Conservation (phyloP, 92 coral and sea anemone species). For the Galaxea fascicularis region DNA sequence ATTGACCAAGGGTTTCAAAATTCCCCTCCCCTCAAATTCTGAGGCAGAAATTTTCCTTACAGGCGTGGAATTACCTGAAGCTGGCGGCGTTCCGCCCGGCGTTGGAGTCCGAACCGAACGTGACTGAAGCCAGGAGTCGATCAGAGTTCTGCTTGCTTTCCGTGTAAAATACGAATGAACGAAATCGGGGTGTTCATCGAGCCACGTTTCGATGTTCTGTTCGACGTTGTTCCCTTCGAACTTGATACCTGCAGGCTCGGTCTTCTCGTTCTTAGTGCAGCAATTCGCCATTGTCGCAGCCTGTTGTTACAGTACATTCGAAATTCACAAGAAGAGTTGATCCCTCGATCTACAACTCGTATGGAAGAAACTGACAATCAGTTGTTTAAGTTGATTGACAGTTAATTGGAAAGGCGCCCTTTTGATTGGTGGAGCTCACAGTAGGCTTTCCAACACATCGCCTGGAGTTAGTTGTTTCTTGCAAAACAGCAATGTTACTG, state of each 20-base stretch:
- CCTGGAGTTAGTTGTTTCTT: slow-evolving; percentile 30
- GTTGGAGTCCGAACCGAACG: slow-evolving; percentile 87
- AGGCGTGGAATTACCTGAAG: slow-evolving; percentile 98
- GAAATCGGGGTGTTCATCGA: slow-evolving; percentile 99
- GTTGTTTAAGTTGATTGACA: slow-evolving; percentile 99
- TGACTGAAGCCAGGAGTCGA: slow-evolving; percentile 94
- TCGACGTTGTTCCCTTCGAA: slow-evolving; percentile 82
- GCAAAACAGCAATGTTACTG: slow-evolving; percentile 29
- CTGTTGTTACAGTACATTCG: slow-evolving; percentile 37
- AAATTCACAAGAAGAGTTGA: slow-evolving; percentile 28
- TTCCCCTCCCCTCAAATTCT: slow-evolving; percentile 97
- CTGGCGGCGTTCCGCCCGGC: slow-evolving; percentile 99
- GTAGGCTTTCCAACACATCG: slow-evolving; percentile 42
- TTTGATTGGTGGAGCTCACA: slow-evolving; percentile 36
- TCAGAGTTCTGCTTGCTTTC: slow-evolving; percentile 91
- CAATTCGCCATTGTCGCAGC: slow-evolving; percentile 82
- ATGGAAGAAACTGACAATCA: slow-evolving; percentile 80
- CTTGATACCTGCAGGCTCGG: slow-evolving; percentile 74
- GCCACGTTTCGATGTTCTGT: slow-evolving; percentile 90
- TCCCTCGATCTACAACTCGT: slow-evolving; percentile 46
- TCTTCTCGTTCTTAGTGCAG: slow-evolving; percentile 88
- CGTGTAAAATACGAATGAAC: slow-evolving; percentile 99
- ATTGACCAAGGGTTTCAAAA: slow-evolving; percentile 93
- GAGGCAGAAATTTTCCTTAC: slow-evolving; percentile 99
- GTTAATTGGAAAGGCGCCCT: slow-evolving; percentile 65